These are phyloP conservation scores for Parasteatoda lunata DNA, from an alignment of 2,888 invertebrate species.

Conservation along the genomic window DNA sequence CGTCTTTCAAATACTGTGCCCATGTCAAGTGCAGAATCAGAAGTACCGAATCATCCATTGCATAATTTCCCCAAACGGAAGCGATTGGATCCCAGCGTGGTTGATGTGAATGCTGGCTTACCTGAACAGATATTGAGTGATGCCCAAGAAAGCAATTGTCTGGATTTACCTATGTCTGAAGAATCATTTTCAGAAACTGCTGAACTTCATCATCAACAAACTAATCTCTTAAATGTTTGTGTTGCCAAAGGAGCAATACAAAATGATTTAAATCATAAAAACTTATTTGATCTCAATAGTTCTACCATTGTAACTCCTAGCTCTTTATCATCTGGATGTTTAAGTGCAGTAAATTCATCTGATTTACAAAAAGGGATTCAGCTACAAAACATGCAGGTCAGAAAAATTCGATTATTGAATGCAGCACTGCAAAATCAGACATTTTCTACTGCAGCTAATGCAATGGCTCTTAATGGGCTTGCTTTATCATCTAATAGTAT, in stretches of 20 bases:
- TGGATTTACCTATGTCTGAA: constrained; percentile 39
- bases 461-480: constrained; percentile 17
- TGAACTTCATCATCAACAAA: constrained; percentile 29
- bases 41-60: constrained; percentile 4
- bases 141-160: constrained; percentile 34
- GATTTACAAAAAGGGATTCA: neutral
- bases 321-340: constrained; percentile 57
- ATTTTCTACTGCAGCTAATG: neutral
- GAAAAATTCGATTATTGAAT: constrained; percentile 44
- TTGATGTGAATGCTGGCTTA: constrained; percentile 31
- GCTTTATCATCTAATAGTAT: constrained; percentile 23
- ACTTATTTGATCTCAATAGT: constrained; percentile 46
- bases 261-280: constrained; percentile 16
- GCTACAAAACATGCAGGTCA: constrained; percentile 49
- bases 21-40: neutral
- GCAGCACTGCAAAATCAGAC: constrained; percentile 2
- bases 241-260: constrained; percentile 10
- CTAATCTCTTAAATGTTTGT: constrained; percentile 13
- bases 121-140: constrained; percentile 59
- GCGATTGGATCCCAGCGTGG: constrained; percentile 29
- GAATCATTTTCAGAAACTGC: constrained; percentile 16
- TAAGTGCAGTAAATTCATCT: constrained; percentile 50
- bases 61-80: constrained; percentile 27
- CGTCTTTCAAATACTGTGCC: neutral
- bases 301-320: constrained; percentile 59